These are phyloP conservation scores for Trypoxylus dichotomus DNA, from an alignment of 1,140 invertebrate genomes.

Conservation along the genomic window DNA sequence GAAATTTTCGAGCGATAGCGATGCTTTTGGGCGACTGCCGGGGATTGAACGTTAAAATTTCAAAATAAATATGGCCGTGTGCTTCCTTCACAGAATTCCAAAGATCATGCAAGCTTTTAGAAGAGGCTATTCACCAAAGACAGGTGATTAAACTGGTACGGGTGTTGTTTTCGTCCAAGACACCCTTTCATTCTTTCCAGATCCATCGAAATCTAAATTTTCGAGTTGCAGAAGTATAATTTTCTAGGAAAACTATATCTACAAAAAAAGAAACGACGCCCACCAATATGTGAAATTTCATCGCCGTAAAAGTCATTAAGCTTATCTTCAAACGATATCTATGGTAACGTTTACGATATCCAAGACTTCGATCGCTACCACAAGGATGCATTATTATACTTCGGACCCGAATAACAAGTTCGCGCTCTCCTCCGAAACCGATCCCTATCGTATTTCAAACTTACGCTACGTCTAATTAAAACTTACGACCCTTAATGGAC, in stretches of 20 bases:
- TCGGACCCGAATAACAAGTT: background rate
- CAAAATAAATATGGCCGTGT: no score
- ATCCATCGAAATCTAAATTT: no score
- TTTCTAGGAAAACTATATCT: no score
- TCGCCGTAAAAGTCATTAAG: background rate
- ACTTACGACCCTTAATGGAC: background rate
- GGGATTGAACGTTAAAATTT: background rate
- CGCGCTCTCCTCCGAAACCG: background rate
- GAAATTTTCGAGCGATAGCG: background rate
- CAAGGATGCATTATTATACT: background rate
- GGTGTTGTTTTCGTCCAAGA: no score
- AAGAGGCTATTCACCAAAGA: no score
- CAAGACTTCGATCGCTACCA: background rate
- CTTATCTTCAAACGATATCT: background rate
- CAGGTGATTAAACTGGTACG: no score
- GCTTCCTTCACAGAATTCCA: no score
- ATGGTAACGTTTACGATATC: background rate
- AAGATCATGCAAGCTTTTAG: no score
- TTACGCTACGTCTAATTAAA: background rate
- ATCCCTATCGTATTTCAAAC: constrained; percentile 2
- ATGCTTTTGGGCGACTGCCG: background rate
- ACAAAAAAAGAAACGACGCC: background rate
- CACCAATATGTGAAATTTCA: background rate
- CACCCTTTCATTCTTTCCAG: no score
- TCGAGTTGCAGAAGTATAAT: no score